Evolutionary conservation across 2,113 vertebrate genomes (phyloP), one percentile per base, ranked within the genome.

Genomic region (Motacilla tschutschensis): DNA sequence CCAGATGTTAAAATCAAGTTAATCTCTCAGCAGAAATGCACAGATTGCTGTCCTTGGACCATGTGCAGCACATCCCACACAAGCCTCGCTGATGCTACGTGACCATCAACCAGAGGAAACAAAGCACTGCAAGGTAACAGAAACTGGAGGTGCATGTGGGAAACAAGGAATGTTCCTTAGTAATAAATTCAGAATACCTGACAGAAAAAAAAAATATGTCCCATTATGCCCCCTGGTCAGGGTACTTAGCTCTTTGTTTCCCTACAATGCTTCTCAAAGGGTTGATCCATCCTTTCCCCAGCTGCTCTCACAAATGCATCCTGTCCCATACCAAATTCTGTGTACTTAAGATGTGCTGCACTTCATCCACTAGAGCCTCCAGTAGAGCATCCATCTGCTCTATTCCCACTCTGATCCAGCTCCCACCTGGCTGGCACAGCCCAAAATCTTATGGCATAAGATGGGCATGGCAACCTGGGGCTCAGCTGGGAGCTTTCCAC

Each of bases 1-100:
- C 55, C n/a, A 57, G 29, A 20, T 20, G 38, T 53, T 47, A 83
- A 77, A 57, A n/a, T 2, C 15, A 15, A 85, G 25, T 46, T 36
- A 14, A 25, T 18, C 19, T 64, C 38, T 38, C 66, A 66, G n/a
- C 46, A 83, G 66, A 75, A 78, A 65, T 2, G 70, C 54, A 66
- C 0, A 2, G 57, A 46, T 17, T 58, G 50, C 35, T 72, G 47
- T 57, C 73, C 62, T 22, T 17, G 41, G 14, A n/a, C 35, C 26
- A 41, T 0, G 21, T 6, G 38, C 46, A 21, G 16, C 8, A 26
- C 8, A 17, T 12, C 41, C 67, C 75, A 59, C 1, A 17, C 28
- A n/a, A n/a, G 20, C 24, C 55, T 46, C 0, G 0, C 7, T 11
- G n/a, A 19, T 8, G 13, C 21, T 33, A n/a, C 0, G 0, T 24